Conservation (phyloP, 2,888 invertebrate genomes). For the Sicus ferrugineus region DNA sequence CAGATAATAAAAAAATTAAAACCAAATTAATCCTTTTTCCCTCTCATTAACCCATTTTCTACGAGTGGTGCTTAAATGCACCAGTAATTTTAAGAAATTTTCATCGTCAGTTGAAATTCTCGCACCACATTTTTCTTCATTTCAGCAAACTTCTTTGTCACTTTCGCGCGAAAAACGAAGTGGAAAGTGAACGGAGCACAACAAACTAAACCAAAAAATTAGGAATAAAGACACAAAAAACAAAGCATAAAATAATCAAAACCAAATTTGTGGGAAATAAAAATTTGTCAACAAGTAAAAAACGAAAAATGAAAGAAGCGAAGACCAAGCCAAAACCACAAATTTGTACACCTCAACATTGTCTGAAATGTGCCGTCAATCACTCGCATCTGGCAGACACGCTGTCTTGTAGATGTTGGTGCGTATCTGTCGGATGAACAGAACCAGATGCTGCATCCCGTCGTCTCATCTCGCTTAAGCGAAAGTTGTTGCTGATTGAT, state of each 20-base stretch:
- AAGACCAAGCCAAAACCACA: conserved; percentile 36
- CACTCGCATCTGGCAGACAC: too few species aligned
- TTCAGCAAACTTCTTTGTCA: neutral
- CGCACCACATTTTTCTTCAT: neutral
- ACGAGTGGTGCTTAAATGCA: conserved; percentile 59
- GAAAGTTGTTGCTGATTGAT: too few species aligned
- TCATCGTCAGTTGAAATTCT: conserved; percentile 34
- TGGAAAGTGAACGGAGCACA: neutral
- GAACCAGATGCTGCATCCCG: too few species aligned
- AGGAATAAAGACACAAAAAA: conserved; percentile 47
- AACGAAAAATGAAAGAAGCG: neutral
- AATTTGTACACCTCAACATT: conserved; percentile 32
- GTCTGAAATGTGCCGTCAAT: too few species aligned
- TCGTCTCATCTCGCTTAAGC: too few species aligned
- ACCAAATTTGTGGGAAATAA: neutral
- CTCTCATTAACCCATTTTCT: conserved; percentile 44
- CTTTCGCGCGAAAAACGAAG: neutral
- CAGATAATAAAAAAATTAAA: too few species aligned
- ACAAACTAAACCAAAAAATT: conserved; percentile 12
- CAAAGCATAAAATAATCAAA: neutral
- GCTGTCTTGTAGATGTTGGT: too few species aligned
- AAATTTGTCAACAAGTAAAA: neutral
- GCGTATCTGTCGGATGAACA: too few species aligned
- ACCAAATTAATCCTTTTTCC: too few species aligned
- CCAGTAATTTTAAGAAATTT: conserved; percentile 43